phyloP scores from a whole-genome alignment of 2,888 invertebrate species.

The Smittia aterrima region DNA sequence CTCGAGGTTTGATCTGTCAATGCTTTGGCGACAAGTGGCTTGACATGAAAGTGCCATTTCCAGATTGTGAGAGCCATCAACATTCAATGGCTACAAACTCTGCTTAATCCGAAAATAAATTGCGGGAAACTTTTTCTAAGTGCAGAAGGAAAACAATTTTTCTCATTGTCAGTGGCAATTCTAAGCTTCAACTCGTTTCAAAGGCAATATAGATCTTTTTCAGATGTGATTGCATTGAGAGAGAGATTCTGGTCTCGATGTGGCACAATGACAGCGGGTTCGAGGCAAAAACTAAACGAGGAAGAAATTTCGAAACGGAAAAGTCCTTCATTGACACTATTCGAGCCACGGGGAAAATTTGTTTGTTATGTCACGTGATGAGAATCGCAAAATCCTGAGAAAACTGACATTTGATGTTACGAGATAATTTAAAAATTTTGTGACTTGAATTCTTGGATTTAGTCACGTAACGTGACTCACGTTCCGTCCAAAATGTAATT shows the following conservation, averaged over 20 bases:
- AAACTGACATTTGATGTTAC: too few species aligned
- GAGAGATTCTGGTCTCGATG: not conserved
- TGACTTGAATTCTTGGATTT: too few species aligned
- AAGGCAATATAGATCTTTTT: slow-evolving; percentile 2
- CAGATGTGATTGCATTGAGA: not conserved
- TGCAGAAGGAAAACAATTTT: not conserved
- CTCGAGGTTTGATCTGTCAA: not conserved
- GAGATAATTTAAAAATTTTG: too few species aligned
- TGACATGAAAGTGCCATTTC: not conserved
- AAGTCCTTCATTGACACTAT: slow-evolving; percentile 6
- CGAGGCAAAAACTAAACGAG: slow-evolving; percentile 1
- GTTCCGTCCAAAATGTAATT: too few species aligned
- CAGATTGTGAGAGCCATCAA: not conserved
- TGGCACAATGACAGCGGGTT: not conserved
- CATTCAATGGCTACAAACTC: not conserved
- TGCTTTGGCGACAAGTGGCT: not conserved
- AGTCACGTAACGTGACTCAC: too few species aligned
- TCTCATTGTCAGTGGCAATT: not conserved
- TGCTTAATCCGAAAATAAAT: not conserved
- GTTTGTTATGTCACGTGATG: too few species aligned
- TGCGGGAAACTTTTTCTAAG: not conserved
- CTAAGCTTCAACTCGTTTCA: not conserved
- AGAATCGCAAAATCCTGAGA: too few species aligned
- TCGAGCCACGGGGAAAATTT: not conserved
- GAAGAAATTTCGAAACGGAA: not conserved